These are phyloP conservation scores for Monopterus albus DNA, from an alignment of 2,113 vertebrate genomes.

Conservation along the genomic window DNA sequence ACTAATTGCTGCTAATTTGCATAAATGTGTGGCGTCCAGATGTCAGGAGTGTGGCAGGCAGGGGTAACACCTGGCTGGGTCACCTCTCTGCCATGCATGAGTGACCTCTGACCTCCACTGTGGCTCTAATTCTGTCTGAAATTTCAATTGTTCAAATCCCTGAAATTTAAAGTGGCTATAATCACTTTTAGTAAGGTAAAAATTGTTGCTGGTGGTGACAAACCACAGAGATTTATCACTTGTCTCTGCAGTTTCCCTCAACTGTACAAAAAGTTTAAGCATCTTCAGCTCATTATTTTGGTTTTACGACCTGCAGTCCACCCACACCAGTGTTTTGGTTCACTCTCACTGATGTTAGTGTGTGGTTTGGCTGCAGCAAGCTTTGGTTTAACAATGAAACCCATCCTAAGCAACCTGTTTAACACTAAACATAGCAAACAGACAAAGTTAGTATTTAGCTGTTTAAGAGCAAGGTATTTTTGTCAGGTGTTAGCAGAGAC, in stretches of 20 bases:
- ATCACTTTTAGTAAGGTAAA: too few species aligned
- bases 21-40: constrained; percentile 54
- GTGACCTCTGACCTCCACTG: constrained; percentile 38
- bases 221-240: neutral
- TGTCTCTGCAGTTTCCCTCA: neutral
- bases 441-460: neutral
- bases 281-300: neutral
- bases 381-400: neutral
- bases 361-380: neutral
- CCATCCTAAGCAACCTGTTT: too few species aligned
- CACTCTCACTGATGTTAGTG: neutral
- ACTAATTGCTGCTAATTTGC: constrained; percentile 55
- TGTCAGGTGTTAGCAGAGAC: neutral
- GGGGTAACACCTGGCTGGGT: constrained; percentile 47
- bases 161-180: neutral
- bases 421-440: neutral
- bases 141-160: neutral
- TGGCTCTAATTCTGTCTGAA: constrained; percentile 19
- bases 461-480: neutral
- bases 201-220: neutral
- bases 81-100: constrained; percentile 4
- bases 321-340: neutral
- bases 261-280: neutral
- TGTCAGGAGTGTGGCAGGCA: constrained; percentile 29
- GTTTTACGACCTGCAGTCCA: neutral